Conservation (phyloP, 1,140 invertebrate species). For the Atta cephalotes region DNA sequence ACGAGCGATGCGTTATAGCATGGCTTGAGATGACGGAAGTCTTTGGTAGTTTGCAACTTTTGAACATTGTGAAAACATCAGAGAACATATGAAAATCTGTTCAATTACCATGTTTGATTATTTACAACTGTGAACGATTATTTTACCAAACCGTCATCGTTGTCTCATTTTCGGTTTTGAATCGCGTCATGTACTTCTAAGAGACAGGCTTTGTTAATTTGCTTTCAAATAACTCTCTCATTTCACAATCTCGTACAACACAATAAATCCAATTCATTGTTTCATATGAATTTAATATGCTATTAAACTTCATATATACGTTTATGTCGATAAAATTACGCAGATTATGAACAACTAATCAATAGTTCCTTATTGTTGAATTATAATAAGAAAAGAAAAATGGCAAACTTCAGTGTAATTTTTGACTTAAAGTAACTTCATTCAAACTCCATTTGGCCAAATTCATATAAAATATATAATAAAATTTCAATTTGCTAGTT, state of each 20-base stretch:
- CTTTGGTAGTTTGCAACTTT: conserved; percentile 53
- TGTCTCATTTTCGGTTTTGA: conserved; percentile 46
- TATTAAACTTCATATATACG: background rate
- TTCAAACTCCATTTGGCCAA: conserved; percentile 22
- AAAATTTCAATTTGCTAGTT: conserved; percentile 24
- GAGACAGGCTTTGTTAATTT: conserved; percentile 12
- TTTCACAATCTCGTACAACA: background rate
- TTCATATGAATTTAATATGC: background rate
- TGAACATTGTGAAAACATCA: conserved; percentile 44
- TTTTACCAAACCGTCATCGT: conserved; percentile 27
- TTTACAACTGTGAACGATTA: conserved; percentile 2
- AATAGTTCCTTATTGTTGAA: background rate
- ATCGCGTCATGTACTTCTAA: background rate
- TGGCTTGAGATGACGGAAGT: conserved; percentile 65
- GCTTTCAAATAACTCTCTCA: background rate
- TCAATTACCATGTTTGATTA: background rate
- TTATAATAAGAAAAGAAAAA: conserved; percentile 1
- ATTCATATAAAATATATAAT: conserved; percentile 21
- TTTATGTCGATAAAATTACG: background rate
- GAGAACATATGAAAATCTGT: conserved; percentile 27
- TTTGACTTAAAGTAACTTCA: background rate
- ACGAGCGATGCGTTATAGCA: conserved; percentile 83
- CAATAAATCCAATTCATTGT: background rate
- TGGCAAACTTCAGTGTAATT: background rate
- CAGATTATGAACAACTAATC: background rate